Base-by-base conservation (phyloP, 2,797 vertebrate species). In the Pseudomugil tenellus region DNA sequence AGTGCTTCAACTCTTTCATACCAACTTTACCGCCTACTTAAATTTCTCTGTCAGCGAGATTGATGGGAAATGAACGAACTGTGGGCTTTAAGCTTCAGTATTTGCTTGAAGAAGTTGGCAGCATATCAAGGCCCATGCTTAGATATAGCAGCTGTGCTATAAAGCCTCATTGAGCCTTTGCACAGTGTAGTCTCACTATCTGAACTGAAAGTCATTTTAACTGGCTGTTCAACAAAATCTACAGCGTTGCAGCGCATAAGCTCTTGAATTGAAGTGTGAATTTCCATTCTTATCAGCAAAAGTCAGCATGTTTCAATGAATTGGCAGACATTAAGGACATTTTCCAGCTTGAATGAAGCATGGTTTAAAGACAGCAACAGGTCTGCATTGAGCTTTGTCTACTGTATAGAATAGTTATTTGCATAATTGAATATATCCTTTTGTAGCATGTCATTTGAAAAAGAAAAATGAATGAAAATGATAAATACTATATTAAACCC, bases 1-100 rank as follows among this genome's bases (percentile, higher is more conserved):
- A 57, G 49, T 41, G 46, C 67, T 74, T 81, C 26, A 58, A 26
- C 54, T 60, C 56, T 76, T 74, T 68, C 59, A 62, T 80, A 66
- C 43, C 62, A 76, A 49, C 58, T 81, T 81, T 48, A 55, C 67
- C n/a, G 41, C 56, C 61, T 74, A 19, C 26, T 52, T 46, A 66
- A 78, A 62, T 74, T 48, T 58, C 21, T 72, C 34, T 78, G 68
- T 69, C 74, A 72, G 63, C 55, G 51, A 49, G 74, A 63, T 63
- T 70, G 72, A 77, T 68, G 19, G n/a, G 28, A 61, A 66, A 51
- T 0, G 3, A 77, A 67, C 28, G 28, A 58, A 57, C 26, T 32
- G 49, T 58, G 72, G 43, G 28, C 32, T 70, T 74, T 48, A 51
- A 32, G 35, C 41, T 72, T 41, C 29, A n/a, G 17, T 52, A 23